Evolutionary conservation across 2,888 invertebrate species (phyloP).

Genomic region (Acronicta leporina): DNA sequence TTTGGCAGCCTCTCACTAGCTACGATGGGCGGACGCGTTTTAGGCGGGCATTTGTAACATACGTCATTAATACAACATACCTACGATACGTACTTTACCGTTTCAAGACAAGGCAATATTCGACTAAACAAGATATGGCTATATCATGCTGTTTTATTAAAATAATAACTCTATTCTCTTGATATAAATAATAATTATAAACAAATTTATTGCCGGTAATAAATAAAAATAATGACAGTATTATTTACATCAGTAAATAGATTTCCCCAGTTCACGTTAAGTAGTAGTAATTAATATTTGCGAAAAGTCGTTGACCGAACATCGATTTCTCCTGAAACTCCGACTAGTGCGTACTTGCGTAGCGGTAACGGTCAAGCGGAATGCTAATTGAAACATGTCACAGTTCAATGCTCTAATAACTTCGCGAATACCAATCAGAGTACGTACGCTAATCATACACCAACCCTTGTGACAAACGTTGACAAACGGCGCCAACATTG

Average conservation of each 20-base stretch:
- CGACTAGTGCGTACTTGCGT: conserved; percentile 4
- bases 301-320: conserved; percentile 39
- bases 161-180: too few relatives aligned
- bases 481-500: conserved; percentile 33
- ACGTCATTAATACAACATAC: background rate
- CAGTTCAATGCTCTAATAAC: conserved; percentile 83
- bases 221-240: background rate
- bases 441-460: conserved; percentile 49
- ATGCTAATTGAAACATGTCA: conserved; percentile 74
- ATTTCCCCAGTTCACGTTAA: conserved; percentile 27
- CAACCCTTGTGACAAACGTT: conserved; percentile 25
- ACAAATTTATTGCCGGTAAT: too few relatives aligned
- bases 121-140: too few relatives aligned
- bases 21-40: conserved; percentile 26
- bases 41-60: conserved; percentile 29
- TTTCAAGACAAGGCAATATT: background rate
- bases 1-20: background rate
- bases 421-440: conserved; percentile 62
- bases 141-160: too few relatives aligned
- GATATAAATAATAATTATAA: too few relatives aligned
- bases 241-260: background rate
- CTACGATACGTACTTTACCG: background rate
- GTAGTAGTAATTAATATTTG: conserved; percentile 20
- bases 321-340: conserved; percentile 69
- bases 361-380: conserved; percentile 65